Evolutionary conservation across 2,113 vertebrate genomes (phyloP).

Genomic region (Spermophilus dauricus): DNA sequence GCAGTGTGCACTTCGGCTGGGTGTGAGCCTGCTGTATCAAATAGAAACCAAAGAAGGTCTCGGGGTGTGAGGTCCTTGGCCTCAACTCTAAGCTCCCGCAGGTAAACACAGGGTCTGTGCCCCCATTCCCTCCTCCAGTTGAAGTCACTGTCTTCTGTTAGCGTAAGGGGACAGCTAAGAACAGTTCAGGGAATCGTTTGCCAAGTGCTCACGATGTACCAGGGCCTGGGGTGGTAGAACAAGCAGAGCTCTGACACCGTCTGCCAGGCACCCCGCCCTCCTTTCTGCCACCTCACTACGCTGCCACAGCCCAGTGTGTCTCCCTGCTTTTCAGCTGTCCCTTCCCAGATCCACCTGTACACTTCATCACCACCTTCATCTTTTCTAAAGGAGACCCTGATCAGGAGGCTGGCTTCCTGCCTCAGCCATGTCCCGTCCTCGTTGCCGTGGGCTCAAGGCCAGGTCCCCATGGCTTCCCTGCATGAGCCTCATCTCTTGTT

Average conservation of each 20-base stretch:
- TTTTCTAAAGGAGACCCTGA: conserved; percentile 1
- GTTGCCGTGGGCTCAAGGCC: background rate
- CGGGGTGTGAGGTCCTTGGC: background rate
- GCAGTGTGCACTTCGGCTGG: background rate
- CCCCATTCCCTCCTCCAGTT: too few species aligned
- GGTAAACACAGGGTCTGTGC: background rate
- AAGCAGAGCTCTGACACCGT: too few species aligned
- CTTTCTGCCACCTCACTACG: background rate
- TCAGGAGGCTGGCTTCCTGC: background rate
- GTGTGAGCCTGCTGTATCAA: background rate
- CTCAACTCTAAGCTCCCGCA: background rate
- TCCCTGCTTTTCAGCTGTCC: background rate
- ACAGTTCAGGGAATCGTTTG: background rate
- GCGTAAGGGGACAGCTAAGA: background rate
- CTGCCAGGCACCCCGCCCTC: background rate
- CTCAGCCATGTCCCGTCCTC: background rate
- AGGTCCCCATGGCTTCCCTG: background rate
- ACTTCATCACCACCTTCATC: background rate
- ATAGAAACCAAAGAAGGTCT: background rate
- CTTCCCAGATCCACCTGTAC: background rate
- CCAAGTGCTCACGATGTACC: background rate
- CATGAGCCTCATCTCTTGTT: background rate
- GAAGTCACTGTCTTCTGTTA: background rate
- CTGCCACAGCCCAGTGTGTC: too few species aligned
- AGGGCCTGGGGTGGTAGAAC: background rate